phyloP scores from a whole-genome alignment of 1,140 invertebrate species.

The Stenopsyche tienmushanensis region DNA sequence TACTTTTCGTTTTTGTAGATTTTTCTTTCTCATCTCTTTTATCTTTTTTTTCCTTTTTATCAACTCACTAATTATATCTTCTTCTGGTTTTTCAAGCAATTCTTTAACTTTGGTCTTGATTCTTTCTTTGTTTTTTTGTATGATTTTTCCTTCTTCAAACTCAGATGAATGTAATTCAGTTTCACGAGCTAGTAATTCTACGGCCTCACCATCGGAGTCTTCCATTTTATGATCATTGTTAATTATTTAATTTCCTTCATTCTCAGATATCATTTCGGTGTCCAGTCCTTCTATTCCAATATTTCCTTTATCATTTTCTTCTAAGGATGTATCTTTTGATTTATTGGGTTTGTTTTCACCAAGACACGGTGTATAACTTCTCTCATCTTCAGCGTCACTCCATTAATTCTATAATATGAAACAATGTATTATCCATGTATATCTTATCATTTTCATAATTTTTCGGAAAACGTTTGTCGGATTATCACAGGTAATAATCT shows the following conservation, averaged over 20 bases:
- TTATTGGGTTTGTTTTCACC: conserved; percentile 59
- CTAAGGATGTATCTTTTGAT: conserved; percentile 49
- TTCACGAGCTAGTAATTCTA: conserved; percentile 50
- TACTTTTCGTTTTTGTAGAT: conserved; percentile 44
- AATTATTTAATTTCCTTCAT: conserved; percentile 62
- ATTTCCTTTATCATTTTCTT: conserved; percentile 46
- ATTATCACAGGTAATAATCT: no score
- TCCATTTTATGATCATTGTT: no score
- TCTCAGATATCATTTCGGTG: conserved; percentile 72
- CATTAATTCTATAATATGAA: no score
- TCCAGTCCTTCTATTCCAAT: conserved; percentile 63
- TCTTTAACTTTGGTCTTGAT: conserved; percentile 38
- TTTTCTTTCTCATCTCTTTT: conserved; percentile 44
- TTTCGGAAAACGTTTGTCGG: no score
- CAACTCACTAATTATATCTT: conserved; percentile 45
- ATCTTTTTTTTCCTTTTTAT: conserved; percentile 49
- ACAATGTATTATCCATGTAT: no score
- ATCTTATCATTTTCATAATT: no score
- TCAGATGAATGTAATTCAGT: conserved; percentile 45
- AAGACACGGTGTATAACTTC: conserved; percentile 66
- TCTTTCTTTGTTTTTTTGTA: conserved; percentile 58
- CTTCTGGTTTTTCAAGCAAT: conserved; percentile 48
- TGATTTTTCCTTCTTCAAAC: conserved; percentile 58
- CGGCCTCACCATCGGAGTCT: no score
- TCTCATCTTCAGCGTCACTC: conserved; percentile 60